Evolutionary conservation across 1,140 invertebrate genomes (phyloP), one percentile per base, ranked within the genome.

Genomic region (Drosophila cardini): DNA sequence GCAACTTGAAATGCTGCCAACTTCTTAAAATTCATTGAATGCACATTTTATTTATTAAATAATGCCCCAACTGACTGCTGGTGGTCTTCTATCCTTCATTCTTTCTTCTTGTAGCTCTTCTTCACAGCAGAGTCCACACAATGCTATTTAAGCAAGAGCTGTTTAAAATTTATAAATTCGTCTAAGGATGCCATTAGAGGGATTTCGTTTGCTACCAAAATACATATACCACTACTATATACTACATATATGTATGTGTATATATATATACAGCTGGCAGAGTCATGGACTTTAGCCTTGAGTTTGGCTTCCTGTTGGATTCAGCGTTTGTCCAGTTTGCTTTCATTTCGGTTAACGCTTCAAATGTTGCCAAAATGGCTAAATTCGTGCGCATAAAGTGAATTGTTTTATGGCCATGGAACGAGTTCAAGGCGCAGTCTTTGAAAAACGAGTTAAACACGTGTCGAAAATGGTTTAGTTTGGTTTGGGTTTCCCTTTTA

Each of bases 391-490:
- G 83, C 83, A 86, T 87, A 79, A 86, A 86, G 78, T 86, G 83
- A 87, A 87, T 87, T 89, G 83, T 89, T 87, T 89, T 87, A 87
- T 80, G 80, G 65, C 56, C 45, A 65, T 58, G 45, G 42, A 34
- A 38, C 36, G 43, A 45, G 32, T 26, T 30, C 53, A 46, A 34
- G 34, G 18, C 67, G 45, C 43, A 77, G 73, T 86, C 76, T 71
- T 78, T 87, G 83, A 87, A 89, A 87, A 87, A 87, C 83, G 83
- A 87, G 83, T 87, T 87, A 89, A 83, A 89, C 83, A 87, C 83
- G 83, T 87, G 83, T 87, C 83, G 80, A 85, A 84, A 87, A 87
- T 87, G 83, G 84, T 76, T 67, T 50, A 48, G 60, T 11, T 18
- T 87, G 83, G 84, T 76, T 67, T 50, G 55, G 60, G 16, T 18